A percentile compares a stretch with the other conserved stretches of the same genome.
Evolutionary conservation across 1,140 invertebrate genomes (phyloP).

Genomic region (Nephila pilipes): DNA sequence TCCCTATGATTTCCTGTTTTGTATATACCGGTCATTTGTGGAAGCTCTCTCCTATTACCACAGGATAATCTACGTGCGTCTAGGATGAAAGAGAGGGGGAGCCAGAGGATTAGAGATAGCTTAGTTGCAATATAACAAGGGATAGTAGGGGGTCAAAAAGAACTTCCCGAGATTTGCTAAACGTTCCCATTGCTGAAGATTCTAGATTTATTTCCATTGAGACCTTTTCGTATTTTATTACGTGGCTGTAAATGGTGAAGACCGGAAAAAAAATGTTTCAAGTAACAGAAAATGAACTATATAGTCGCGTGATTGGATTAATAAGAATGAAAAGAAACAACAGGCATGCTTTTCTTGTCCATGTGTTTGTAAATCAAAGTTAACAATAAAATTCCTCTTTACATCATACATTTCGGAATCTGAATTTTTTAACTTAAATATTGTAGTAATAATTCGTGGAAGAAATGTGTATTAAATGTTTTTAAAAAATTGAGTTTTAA

Average conservation of each 20-base stretch:
- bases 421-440: too few relatives aligned
- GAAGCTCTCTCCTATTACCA: conserved; percentile 2
- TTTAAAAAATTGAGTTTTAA: too few relatives aligned
- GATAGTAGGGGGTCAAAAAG: background rate
- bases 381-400: too few relatives aligned
- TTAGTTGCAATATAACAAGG: conserved; percentile 28
- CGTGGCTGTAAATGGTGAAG: background rate
- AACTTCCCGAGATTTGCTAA: background rate
- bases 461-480: too few relatives aligned
- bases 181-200: conserved; percentile 16
- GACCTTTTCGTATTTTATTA: background rate
- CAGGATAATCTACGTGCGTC: conserved; percentile 39
- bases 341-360: too few relatives aligned
- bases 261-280: background rate
- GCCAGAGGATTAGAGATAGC: conserved; percentile 36
- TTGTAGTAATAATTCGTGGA: too few relatives aligned
- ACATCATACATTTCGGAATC: too few relatives aligned
- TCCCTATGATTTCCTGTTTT: conserved; percentile 54
- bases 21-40: background rate
- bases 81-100: background rate
- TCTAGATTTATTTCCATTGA: background rate
- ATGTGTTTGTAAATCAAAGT: too few relatives aligned
- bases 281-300: background rate
- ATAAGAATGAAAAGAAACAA: too few relatives aligned
- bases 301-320: background rate